Evolutionary conservation across 92 coral and sea anemone species (phyloP).

Genomic region (Hydrozoanthus gracilis): DNA sequence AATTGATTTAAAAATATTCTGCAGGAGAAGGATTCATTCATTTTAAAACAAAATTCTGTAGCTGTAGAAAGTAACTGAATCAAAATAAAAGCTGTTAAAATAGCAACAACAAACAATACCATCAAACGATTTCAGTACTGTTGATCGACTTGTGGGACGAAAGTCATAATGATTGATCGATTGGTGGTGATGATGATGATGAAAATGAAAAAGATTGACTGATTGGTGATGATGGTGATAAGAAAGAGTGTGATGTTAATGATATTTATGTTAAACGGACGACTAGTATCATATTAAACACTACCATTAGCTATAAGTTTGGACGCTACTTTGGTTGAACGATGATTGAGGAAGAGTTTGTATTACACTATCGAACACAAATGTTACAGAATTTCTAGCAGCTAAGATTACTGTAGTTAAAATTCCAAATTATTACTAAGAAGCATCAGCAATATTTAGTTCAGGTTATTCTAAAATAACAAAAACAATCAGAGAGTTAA

Average conservation of each 20-base stretch:
- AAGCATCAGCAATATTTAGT: background rate
- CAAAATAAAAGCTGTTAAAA: background rate
- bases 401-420: background rate
- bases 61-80: too few species aligned
- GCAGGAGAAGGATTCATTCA: too few species aligned
- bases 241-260: background rate
- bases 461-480: background rate
- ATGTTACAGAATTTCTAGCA: background rate
- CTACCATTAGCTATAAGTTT: too few species aligned
- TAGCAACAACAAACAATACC: background rate
- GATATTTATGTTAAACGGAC: background rate
- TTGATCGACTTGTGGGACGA: background rate
- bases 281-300: too few species aligned
- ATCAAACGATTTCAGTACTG: background rate
- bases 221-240: background rate
- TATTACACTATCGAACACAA: too few species aligned
- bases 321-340: too few species aligned
- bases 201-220: background rate
- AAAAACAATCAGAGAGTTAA: background rate
- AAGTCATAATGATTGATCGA: background rate
- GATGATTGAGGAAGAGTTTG: too few species aligned
- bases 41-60: too few species aligned
- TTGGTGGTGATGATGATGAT: background rate
- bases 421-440: background rate
- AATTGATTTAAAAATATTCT: too few species aligned